Conservation (phyloP, 2,888 invertebrate genomes). For the Xanthostigma xanthostigma region DNA sequence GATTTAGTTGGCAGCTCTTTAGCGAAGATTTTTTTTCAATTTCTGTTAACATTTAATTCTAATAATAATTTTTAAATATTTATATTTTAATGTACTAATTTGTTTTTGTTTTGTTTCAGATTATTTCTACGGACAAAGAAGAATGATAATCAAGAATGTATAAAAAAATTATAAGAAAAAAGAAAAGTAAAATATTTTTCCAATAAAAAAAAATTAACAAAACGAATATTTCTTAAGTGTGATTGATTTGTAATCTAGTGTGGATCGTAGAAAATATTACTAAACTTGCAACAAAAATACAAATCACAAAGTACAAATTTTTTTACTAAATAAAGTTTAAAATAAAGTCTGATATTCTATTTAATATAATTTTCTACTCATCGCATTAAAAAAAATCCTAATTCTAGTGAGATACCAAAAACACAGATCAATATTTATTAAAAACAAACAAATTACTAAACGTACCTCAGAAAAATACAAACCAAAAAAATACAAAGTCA, state of each 20-base stretch:
- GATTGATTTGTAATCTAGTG: neutral
- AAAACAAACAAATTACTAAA: neutral
- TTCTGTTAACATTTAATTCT: too few relatives aligned
- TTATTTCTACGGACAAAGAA: too few relatives aligned
- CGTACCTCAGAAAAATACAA: too few relatives aligned
- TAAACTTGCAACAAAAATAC: constrained; percentile 1
- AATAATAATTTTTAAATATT: too few relatives aligned
- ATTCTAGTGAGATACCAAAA: neutral
- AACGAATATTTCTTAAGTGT: neutral
- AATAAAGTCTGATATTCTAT: neutral
- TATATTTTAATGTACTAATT: too few relatives aligned
- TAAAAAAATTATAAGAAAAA: neutral
- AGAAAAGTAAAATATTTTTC: neutral
- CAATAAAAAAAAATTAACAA: neutral
- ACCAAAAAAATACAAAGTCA: too few relatives aligned
- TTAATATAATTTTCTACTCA: constrained; percentile 7
- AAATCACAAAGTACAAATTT: constrained; percentile 7
- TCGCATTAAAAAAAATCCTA: constrained; percentile 3
- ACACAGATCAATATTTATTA: constrained; percentile 2
- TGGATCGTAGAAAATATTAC: neutral
- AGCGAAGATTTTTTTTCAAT: too few relatives aligned
- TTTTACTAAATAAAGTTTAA: constrained; percentile 5
- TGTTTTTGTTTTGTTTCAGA: too few relatives aligned
- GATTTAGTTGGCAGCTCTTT: too few relatives aligned
- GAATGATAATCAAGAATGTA: neutral